Evolutionary conservation across 2,113 vertebrate species (phyloP).

Genomic region (Gobio gobio): DNA sequence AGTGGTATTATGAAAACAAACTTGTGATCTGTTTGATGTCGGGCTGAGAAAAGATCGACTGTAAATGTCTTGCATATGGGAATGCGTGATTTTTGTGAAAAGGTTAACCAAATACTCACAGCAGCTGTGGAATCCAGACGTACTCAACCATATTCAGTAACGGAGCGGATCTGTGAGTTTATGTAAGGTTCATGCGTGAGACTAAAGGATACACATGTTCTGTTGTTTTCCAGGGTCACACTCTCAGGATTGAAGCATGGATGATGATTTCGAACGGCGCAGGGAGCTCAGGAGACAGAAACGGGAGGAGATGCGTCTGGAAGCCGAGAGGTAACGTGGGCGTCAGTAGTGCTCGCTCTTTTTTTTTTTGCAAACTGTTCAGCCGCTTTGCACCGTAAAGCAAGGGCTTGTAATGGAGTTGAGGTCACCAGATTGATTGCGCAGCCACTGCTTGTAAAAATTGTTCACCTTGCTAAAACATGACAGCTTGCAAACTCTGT

Average conservation of each 20-base stretch:
- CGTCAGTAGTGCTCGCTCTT: neutral
- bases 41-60: slow-evolving; percentile 36
- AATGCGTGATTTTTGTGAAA: slow-evolving; percentile 41
- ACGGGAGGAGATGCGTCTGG: slow-evolving; percentile 96
- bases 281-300: slow-evolving; percentile 97
- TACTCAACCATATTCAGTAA: neutral
- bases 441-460: neutral
- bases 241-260: slow-evolving; percentile 81
- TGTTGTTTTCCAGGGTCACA: slow-evolving; percentile 58
- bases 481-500: neutral
- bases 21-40: slow-evolving; percentile 50
- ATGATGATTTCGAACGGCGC: slow-evolving; percentile 95
- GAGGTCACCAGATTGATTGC: slow-evolving; percentile 13
- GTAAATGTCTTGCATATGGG: slow-evolving; percentile 51
- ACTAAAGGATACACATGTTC: slow-evolving; percentile 8
- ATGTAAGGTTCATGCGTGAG: neutral
- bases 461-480: slow-evolving; percentile 10
- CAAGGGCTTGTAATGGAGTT: neutral
- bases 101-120: slow-evolving; percentile 48
- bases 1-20: slow-evolving; percentile 51
- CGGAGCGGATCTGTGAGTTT: neutral
- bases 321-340: slow-evolving; percentile 88
- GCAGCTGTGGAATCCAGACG: slow-evolving; percentile 26
- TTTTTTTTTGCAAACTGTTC: neutral
- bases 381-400: neutral